Conservation (phyloP, 2,113 vertebrate genomes). For the Nansenia antarctica region DNA sequence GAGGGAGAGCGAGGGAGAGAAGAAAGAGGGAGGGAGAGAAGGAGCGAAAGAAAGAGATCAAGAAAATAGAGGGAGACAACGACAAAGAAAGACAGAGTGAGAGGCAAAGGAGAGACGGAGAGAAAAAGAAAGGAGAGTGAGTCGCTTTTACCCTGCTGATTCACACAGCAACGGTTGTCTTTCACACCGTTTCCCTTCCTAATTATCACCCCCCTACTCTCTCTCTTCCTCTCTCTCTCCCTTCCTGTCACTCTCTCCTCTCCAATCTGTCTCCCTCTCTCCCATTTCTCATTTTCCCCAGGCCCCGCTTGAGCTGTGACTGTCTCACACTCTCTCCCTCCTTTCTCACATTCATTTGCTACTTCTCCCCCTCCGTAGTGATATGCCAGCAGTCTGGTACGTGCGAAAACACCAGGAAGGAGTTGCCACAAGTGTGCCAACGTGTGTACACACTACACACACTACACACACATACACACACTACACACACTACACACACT, state of each 20-base stretch:
- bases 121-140: background rate
- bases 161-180: background rate
- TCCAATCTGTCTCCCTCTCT: background rate
- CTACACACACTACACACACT: background rate
- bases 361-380: background rate
- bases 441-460: background rate
- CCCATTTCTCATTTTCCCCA: background rate
- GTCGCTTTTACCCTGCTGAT: background rate
- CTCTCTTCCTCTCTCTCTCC: background rate
- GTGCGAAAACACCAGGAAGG: background rate
- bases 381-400: constrained; percentile 20
- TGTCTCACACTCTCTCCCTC: background rate
- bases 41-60: background rate
- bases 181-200: background rate
- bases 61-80: background rate
- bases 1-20: too few relatives aligned
- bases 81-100: background rate
- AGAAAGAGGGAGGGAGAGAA: background rate
- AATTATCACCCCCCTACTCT: background rate
- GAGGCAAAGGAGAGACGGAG: background rate
- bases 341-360: background rate
- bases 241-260: background rate
- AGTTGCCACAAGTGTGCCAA: constrained; percentile 9
- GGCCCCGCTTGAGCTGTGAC: background rate
- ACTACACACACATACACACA: background rate